Percentiles rank a stretch among this genome's conserved stretches.
Conservation (phyloP, 37 sponge, comb jelly and placozoan species). For the Aplysina aerophoba region DNA sequence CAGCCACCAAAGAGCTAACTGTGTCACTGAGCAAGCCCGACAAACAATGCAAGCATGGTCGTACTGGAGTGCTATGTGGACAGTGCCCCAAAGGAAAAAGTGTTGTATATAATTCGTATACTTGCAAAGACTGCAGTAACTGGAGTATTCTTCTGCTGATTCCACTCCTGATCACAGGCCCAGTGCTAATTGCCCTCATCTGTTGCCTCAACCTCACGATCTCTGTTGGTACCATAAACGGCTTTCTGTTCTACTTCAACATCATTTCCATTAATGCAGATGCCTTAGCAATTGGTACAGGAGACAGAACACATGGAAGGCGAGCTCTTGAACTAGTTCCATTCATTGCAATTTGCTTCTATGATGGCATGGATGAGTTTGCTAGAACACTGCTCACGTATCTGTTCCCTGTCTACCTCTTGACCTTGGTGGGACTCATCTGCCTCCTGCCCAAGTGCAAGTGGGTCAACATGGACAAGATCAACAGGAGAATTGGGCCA, state of each 20-base stretch:
- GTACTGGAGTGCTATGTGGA: conserved; percentile 57
- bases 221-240: conserved; percentile 39
- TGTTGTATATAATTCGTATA: conserved; percentile 12
- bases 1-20: neutral
- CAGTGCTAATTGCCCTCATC: conserved; percentile 34
- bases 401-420: conserved; percentile 46
- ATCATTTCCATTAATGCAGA: conserved; percentile 27
- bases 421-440: conserved; percentile 12
- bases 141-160: conserved; percentile 23
- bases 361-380: conserved; percentile 36
- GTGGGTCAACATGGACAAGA: conserved; percentile 16
- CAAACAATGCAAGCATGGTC: conserved; percentile 39
- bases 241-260: conserved; percentile 46
- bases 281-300: neutral
- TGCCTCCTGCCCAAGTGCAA: conserved; percentile 16
- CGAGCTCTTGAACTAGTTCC: conserved; percentile 29
- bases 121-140: conserved; percentile 25
- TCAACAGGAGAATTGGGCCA: neutral
- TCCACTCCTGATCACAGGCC: conserved; percentile 28
- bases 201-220: conserved; percentile 39
- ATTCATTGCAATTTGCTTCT: conserved; percentile 38
- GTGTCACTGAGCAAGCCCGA: conserved; percentile 24
- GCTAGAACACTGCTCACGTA: conserved; percentile 34
- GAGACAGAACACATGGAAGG: neutral
- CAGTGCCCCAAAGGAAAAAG: conserved; percentile 34